Evolutionary conservation across 2,797 vertebrate species (phyloP).

Genomic region (Enteromius viviparus): DNA sequence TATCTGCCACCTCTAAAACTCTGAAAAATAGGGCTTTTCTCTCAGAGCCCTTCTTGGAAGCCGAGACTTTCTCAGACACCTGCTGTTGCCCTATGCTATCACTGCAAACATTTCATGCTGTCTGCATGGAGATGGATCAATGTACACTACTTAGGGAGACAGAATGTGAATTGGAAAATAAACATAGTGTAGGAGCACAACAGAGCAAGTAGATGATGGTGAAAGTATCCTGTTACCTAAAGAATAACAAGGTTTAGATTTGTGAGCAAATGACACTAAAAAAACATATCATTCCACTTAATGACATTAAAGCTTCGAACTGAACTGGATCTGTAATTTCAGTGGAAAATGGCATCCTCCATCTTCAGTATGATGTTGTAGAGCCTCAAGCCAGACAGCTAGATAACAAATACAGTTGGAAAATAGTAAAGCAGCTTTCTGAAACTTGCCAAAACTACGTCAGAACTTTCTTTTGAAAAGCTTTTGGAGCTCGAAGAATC

Average conservation of each 20-base stretch:
- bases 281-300: conserved; percentile 26
- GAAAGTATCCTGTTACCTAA: conserved; percentile 17
- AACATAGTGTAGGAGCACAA: conserved; percentile 33
- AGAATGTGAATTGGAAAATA: conserved; percentile 52
- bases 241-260: conserved; percentile 25
- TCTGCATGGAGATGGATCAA: conserved; percentile 54
- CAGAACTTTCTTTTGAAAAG: not conserved
- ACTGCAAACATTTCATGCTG: conserved; percentile 60
- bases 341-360: not conserved
- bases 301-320: conserved; percentile 8
- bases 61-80: conserved; percentile 63
- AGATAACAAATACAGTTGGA: not conserved
- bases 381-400: not conserved
- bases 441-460: not conserved
- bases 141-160: conserved; percentile 52
- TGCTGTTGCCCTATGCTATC: conserved; percentile 57
- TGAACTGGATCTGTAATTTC: conserved; percentile 6
- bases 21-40: conserved; percentile 48
- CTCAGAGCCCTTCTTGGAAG: conserved; percentile 53
- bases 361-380: not conserved
- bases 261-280: conserved; percentile 28
- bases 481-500: not conserved
- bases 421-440: not conserved
- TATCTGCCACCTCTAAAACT: conserved; percentile 44
- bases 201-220: conserved; percentile 8